Base-by-base conservation (phyloP, 1,140 invertebrate species). In the Leptopilina clavipes region DNA sequence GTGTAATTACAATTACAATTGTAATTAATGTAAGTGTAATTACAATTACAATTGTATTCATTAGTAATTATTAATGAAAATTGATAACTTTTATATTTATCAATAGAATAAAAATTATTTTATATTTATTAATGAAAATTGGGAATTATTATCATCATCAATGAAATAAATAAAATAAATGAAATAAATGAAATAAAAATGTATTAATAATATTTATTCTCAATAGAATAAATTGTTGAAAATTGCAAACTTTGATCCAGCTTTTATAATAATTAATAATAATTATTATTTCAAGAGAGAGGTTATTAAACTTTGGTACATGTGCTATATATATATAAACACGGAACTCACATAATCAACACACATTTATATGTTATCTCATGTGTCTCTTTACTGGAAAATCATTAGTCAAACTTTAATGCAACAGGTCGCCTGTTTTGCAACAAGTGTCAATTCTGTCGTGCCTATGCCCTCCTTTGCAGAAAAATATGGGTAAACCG, bases 401-500 rank as follows among this genome's bases (percentile, higher is more conserved):
- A 31, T n/a, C 59, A 65, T 65, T 65, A 65, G 59, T 65, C 25
- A 65, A 3, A 65, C 11, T 31, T 31, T 40, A 65, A 37, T 12
- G 59, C 22, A 65, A 65, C 25, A 65, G 25, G 59, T 65, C 25
- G 59, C 11, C 59, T 65, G 10, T 31, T n/a, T 65, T 65, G 25
- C 59, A 65, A 65, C 25, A 14, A 37, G 59, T 65, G 59, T 65
- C 59, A 65, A 65, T 65, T 22, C n/a, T 22, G 25, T 12, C 14
- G 14, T 52, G 6, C 6, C n/a, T 48, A 18, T 65, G 59, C 59
- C 22, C 59, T 65, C 25, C 22, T 65, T 31, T 31, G 14, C 8
- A 65, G 14, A 65, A 65, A 31, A 65, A 65, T 65, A 65, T n/a
- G 59, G 5, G 59, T 65, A 65, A 31, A 65, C 59, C 59, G 59